Evolutionary conservation across 2,888 invertebrate genomes (phyloP), one percentile per base, ranked within the genome.

Genomic region (Mesorhabditis belari): DNA sequence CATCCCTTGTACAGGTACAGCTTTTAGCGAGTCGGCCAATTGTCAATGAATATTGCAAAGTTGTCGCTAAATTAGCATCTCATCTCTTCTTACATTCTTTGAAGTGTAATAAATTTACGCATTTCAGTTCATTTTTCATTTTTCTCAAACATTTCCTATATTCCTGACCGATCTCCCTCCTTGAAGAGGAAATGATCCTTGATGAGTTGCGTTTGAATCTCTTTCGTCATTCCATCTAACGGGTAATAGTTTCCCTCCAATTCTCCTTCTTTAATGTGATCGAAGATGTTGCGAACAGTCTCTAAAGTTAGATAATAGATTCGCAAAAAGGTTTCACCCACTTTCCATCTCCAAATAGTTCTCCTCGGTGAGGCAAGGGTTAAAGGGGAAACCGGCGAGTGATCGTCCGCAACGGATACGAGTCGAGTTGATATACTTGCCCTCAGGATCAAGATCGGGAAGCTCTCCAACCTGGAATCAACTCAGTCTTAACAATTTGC

Each of bases 281-380:
- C 67, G 65, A 76, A 76, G 58, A 76, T 63, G 50, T 61, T 62
- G 63, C 77, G 76, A 29, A 81, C 81, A 82, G 92, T 92, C 58
- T 87, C 59, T 59, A 49, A 26, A 59, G 29, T 3, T 4, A 6
- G 44, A 35, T 35, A 17, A n/a, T 35, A 17, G 44, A 23, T 29
- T 59, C 26, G 2, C 12, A 1, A 35, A 25, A 3, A 25, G 6
- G 44, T 63, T 70, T 19, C 79, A 44, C 60, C 66, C 71, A 50
- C 65, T 62, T 61, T 88, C 87, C 92, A 95, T 93, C 84, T 93
- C 93, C 84, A 91, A 90, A 88, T 94, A 94, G 85, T 94, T 92
- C 76, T 89, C 90, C 86, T 94, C 93, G 65, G 91, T 92, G 70
- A 95, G 85, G 86, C 93, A 93, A 74, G 94, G 94, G 87, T 94